Percentiles rank a stretch among this genome's conserved stretches.
Conservation (phyloP, 2,888 invertebrate species). For the Agonopterix heracliana region DNA sequence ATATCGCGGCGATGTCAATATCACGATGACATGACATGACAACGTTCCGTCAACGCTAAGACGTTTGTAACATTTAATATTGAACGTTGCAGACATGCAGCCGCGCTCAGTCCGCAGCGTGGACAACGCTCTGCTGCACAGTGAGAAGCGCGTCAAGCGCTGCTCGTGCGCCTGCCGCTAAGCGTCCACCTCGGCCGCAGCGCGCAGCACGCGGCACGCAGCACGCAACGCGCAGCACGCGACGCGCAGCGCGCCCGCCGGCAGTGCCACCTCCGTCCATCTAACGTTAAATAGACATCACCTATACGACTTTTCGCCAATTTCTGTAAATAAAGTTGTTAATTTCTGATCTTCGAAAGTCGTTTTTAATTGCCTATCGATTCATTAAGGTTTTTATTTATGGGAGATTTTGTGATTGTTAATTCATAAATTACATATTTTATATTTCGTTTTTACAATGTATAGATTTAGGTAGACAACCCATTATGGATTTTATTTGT, state of each 20-base stretch:
- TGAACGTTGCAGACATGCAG: constrained; percentile 82
- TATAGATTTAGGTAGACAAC: constrained; percentile 7
- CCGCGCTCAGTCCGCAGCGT: constrained; percentile 82
- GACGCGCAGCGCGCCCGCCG: constrained; percentile 5
- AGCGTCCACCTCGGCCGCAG: constrained; percentile 5
- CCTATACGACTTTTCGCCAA: constrained; percentile 25
- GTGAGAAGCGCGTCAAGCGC: constrained; percentile 82
- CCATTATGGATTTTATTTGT: constrained; percentile 4
- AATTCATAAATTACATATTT: constrained; percentile 13
- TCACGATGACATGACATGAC: too few species aligned
- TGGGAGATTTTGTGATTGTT: constrained; percentile 27
- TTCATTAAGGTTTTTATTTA: constrained; percentile 36
- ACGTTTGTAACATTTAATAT: too few species aligned
- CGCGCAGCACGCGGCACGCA: constrained; percentile 9
- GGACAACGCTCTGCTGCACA: constrained; percentile 63
- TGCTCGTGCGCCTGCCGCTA: constrained; percentile 86
- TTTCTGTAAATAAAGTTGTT: constrained; percentile 60
- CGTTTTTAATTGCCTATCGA: constrained; percentile 42
- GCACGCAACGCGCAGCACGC: background rate
- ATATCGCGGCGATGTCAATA: too few species aligned
- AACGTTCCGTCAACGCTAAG: too few species aligned
- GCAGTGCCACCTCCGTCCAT: constrained; percentile 36
- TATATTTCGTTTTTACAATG: constrained; percentile 11
- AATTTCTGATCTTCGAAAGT: constrained; percentile 37
- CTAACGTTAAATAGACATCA: constrained; percentile 22